These are phyloP conservation scores for Meghimatium bilineatum DNA, from an alignment of 2,888 invertebrate species.

Conservation along the genomic window DNA sequence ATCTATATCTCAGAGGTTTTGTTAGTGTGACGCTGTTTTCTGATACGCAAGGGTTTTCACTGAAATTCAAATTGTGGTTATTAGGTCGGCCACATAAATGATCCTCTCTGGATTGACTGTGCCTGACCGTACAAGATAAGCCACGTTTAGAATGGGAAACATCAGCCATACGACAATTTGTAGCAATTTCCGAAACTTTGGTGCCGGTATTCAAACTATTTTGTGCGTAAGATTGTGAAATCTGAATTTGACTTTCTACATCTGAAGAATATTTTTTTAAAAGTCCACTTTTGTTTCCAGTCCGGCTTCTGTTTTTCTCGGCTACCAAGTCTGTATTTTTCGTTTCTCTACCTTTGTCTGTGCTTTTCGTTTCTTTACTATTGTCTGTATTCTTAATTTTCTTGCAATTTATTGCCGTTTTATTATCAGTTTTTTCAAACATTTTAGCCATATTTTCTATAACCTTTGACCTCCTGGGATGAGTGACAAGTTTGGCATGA, in stretches of 20 bases:
- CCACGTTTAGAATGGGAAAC: too few relatives aligned
- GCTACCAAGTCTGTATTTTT: neutral
- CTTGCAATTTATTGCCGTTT: neutral
- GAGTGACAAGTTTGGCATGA: neutral
- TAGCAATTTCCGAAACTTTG: neutral
- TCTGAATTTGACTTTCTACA: neutral
- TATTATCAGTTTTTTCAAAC: slow-evolving; percentile 21
- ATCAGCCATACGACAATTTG: too few relatives aligned
- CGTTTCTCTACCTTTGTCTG: neutral
- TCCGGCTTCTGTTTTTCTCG: neutral
- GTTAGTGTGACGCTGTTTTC: neutral
- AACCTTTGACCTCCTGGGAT: slow-evolving; percentile 36
- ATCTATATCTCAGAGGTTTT: neutral
- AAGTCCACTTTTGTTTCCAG: neutral
- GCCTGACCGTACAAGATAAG: neutral
- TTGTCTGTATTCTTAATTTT: neutral
- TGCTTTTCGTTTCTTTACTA: neutral
- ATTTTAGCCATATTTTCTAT: slow-evolving; percentile 38
- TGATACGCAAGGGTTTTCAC: neutral
- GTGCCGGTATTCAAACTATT: neutral
- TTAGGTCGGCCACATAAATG: slow-evolving; percentile 9
- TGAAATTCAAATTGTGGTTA: slow-evolving; percentile 11
- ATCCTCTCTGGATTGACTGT: neutral
- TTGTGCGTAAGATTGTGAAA: neutral
- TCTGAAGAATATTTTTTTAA: neutral